A percentile compares a stretch with the other conserved stretches of the same genome.
phyloP scores from a whole-genome alignment of 2,797 vertebrate genomes.

The Acrocephalus scirpaceus region DNA sequence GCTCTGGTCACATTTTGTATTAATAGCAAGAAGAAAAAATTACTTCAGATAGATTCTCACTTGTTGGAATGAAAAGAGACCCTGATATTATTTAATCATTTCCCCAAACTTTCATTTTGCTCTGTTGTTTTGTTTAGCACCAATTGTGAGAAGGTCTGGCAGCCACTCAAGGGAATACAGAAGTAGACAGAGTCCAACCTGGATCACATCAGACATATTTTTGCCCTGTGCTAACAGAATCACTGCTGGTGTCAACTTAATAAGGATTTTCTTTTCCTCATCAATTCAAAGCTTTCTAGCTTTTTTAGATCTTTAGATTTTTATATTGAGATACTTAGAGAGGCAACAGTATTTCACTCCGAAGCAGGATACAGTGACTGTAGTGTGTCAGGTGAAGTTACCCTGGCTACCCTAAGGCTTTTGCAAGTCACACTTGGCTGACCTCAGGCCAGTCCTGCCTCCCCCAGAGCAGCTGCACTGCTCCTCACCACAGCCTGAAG shows the following conservation, averaged over 20 bases:
- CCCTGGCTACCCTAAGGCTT: background rate
- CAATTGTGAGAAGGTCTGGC: background rate
- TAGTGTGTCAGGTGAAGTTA: background rate
- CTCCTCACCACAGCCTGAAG: background rate
- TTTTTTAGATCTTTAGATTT: background rate
- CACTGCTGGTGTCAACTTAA: background rate
- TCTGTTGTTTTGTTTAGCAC: background rate
- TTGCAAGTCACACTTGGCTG: background rate
- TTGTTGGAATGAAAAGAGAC: background rate
- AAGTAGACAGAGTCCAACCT: background rate
- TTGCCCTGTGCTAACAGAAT: background rate
- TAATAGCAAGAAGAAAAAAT: background rate
- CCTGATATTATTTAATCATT: background rate
- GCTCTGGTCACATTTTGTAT: background rate
- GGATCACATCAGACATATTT: background rate
- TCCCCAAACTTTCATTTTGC: background rate
- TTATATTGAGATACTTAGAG: background rate
- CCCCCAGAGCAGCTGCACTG: background rate
- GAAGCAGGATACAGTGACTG: background rate
- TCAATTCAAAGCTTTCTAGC: background rate
- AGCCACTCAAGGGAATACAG: background rate
- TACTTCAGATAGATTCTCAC: background rate
- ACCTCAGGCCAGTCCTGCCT: background rate
- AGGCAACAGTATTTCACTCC: background rate
- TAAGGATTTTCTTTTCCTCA: background rate